Conservation (phyloP, 2,797 vertebrate species). For the Phylloscopus collybita region DNA sequence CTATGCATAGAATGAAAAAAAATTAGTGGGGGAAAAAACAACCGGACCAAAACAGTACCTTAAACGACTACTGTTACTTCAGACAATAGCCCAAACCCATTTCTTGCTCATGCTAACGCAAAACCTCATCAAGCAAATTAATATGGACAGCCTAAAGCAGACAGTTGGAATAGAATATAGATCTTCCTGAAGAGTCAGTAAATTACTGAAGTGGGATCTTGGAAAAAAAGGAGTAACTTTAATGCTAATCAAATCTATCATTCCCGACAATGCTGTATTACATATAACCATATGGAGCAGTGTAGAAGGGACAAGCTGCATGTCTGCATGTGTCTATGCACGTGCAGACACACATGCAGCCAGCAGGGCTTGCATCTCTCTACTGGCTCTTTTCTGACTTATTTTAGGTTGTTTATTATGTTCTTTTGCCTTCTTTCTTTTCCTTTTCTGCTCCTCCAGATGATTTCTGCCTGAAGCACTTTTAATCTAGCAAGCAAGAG, state of each 20-base stretch:
- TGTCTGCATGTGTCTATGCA: background rate
- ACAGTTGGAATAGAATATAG: background rate
- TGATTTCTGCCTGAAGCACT: background rate
- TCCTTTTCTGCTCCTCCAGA: background rate
- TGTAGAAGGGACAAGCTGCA: background rate
- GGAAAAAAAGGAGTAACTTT: background rate
- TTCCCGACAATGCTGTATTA: background rate
- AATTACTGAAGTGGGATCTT: background rate
- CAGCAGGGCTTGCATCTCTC: background rate
- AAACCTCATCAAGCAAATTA: background rate
- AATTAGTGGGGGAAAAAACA: background rate
- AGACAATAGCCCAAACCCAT: background rate
- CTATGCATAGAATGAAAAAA: background rate
- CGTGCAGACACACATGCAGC: background rate
- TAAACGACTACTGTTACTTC: background rate
- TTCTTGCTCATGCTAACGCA: background rate
- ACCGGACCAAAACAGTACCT: background rate
- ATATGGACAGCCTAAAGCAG: background rate
- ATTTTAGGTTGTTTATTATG: background rate
- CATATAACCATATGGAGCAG: background rate
- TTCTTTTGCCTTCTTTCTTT: background rate
- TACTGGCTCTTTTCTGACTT: background rate
- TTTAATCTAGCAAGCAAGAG: conserved; percentile 27
- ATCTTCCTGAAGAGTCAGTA: background rate
- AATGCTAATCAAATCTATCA: background rate